These are phyloP conservation scores for Paracanthobrama guichenoti DNA, from an alignment of 2,113 vertebrate genomes.

Conservation along the genomic window DNA sequence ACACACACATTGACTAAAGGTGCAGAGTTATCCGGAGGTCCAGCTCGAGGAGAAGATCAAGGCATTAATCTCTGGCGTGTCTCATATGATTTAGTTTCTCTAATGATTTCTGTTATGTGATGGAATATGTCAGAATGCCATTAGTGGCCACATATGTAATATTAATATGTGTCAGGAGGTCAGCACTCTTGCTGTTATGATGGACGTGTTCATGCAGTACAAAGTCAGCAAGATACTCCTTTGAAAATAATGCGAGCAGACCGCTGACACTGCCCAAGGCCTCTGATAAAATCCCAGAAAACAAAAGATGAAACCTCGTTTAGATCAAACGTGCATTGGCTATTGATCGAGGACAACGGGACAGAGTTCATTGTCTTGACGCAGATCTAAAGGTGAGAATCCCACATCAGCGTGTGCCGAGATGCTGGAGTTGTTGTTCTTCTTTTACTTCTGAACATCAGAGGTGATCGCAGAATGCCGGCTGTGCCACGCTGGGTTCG, in stretches of 20 bases:
- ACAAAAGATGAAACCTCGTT: constrained; percentile 31
- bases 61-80: constrained; percentile 20
- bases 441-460: background rate
- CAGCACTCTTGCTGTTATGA: constrained; percentile 37
- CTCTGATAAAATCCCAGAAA: constrained; percentile 29
- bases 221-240: constrained; percentile 20
- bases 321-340: constrained; percentile 55
- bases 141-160: constrained; percentile 64
- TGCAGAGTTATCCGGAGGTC: constrained; percentile 57
- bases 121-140: constrained; percentile 47
- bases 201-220: background rate
- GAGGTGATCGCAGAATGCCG: background rate
- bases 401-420: background rate
- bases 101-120: constrained; percentile 41
- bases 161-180: constrained; percentile 70
- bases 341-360: constrained; percentile 65
- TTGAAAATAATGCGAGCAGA: background rate
- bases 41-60: constrained; percentile 63
- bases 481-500: background rate
- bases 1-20: background rate
- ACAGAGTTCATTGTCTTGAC: constrained; percentile 46
- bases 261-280: constrained; percentile 19
- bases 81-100: constrained; percentile 31
- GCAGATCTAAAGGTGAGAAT: background rate
- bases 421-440: constrained; percentile 9